These are phyloP conservation scores for Triplophysa tibetana DNA, from an alignment of 2,113 vertebrate genomes.

Conservation along the genomic window DNA sequence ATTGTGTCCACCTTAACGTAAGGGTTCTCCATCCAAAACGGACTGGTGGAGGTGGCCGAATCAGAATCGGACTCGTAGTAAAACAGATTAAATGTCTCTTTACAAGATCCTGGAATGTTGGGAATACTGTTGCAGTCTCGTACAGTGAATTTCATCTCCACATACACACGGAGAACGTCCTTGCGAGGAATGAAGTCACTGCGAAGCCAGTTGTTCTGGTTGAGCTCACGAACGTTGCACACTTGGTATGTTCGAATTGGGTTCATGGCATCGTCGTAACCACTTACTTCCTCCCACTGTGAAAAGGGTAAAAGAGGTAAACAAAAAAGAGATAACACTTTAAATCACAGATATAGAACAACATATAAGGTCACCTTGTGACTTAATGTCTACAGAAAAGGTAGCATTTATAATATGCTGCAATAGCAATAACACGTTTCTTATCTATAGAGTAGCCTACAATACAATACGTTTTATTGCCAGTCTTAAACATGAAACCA, in stretches of 20 bases:
- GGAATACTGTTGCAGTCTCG: constrained; percentile 97
- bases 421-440: background rate
- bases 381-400: background rate
- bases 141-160: constrained; percentile 96
- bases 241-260: constrained; percentile 97
- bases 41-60: constrained; percentile 89
- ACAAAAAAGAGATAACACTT: background rate
- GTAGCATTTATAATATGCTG: too few relatives aligned
- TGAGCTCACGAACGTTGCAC: constrained; percentile 87
- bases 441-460: background rate
- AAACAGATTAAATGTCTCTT: constrained; percentile 98
- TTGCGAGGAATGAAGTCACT: constrained; percentile 90
- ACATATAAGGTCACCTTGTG: constrained; percentile 7
- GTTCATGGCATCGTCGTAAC: constrained; percentile 94
- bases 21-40: constrained; percentile 99
- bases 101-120: constrained; percentile 96
- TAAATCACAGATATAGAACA: constrained; percentile 2
- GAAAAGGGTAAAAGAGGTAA: constrained; percentile 11
- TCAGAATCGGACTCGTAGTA: constrained; percentile 95
- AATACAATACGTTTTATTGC: background rate
- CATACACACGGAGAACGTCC: constrained; percentile 90
- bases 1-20: constrained; percentile 99
- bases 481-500: constrained; percentile 10
- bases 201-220: constrained; percentile 98
- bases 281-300: constrained; percentile 98